Conservation (phyloP, 2,113 vertebrate genomes). For the Astur gentilis region DNA sequence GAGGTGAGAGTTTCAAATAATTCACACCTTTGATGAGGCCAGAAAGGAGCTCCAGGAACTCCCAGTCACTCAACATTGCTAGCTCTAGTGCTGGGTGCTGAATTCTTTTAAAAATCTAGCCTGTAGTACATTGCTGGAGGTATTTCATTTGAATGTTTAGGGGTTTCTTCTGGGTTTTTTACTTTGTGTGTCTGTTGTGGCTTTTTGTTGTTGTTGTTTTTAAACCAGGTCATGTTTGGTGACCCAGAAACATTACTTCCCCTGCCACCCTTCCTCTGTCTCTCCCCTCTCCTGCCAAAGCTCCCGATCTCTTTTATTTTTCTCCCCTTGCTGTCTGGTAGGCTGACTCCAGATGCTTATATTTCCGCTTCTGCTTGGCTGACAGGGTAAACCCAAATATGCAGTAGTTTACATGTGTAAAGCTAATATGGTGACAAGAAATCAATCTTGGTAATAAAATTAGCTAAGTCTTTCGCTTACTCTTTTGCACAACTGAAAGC, state of each 20-base stretch:
- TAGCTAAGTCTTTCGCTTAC: neutral
- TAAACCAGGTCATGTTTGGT: neutral
- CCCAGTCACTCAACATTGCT: neutral
- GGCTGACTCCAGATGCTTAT: neutral
- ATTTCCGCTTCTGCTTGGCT: neutral
- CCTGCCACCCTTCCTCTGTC: neutral
- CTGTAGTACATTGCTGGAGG: neutral
- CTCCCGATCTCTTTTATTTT: neutral
- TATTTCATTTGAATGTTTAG: accelerated
- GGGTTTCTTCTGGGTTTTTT: neutral
- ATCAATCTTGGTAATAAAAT: conserved; percentile 60
- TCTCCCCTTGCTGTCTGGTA: neutral
- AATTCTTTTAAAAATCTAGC: neutral
- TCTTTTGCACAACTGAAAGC: conserved; percentile 3
- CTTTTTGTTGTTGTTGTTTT: neutral
- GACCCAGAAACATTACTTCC: neutral
- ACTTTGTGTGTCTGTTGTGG: neutral
- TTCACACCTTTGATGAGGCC: neutral
- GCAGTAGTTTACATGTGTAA: neutral
- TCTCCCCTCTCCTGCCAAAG: neutral
- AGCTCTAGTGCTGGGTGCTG: neutral
- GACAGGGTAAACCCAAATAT: neutral
- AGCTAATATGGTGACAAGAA: conserved; percentile 8
- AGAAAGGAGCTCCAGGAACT: neutral
- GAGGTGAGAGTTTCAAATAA: neutral